These are phyloP conservation scores for Grammomys dolichurus DNA, from an alignment of 2,113 vertebrate species.

Conservation along the genomic window DNA sequence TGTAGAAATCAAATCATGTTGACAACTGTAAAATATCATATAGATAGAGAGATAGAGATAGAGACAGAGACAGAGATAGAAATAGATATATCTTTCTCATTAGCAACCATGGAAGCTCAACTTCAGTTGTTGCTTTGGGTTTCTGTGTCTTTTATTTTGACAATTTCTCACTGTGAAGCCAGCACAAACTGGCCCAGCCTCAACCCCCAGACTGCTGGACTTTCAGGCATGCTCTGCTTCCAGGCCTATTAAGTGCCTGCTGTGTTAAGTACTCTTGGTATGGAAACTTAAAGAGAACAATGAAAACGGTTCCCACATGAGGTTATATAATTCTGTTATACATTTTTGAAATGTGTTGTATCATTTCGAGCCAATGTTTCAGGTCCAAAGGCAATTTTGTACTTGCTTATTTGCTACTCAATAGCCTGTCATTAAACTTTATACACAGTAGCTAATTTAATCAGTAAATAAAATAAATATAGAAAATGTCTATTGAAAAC, in stretches of 20 bases:
- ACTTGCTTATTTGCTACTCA: conserved; percentile 36
- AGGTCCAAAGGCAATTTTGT: conserved; percentile 16
- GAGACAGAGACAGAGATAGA: too few species aligned
- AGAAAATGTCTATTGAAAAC: conserved; percentile 45
- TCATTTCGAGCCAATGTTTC: conserved; percentile 4
- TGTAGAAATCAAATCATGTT: conserved; percentile 53
- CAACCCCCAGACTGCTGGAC: neutral
- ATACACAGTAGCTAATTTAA: conserved; percentile 13
- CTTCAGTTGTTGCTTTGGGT: neutral
- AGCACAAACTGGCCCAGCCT: neutral
- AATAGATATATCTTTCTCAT: neutral
- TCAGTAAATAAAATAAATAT: conserved; percentile 33
- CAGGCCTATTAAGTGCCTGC: neutral
- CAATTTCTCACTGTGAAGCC: neutral
- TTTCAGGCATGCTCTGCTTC: neutral
- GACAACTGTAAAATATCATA: neutral
- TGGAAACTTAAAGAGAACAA: neutral
- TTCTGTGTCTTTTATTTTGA: neutral
- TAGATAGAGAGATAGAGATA: too few species aligned
- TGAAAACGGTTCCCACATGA: conserved; percentile 12
- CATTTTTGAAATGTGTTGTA: neutral
- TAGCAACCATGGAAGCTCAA: conserved; percentile 8
- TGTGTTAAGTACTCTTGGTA: conserved; percentile 1
- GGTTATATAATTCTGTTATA: neutral
- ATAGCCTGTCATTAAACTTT: neutral